Base-by-base conservation (phyloP, 2,113 vertebrate genomes). In the Oreochromis tanganicae region DNA sequence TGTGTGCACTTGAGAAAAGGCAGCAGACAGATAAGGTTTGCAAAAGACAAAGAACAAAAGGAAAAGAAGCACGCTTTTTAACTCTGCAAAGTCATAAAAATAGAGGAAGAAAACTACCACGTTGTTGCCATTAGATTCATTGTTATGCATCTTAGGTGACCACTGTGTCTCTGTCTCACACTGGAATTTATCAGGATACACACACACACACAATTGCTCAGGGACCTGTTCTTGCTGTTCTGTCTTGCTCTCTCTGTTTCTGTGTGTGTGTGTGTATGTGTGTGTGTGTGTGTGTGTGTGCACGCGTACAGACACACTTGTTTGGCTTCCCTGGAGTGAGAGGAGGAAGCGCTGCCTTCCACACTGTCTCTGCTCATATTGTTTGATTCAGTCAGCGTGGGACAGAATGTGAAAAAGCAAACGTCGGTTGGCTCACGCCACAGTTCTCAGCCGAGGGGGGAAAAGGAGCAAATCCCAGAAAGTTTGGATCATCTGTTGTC, bases 341-440 rank as follows among this genome's bases (percentile, higher is more conserved):
- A 32, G 75, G 48, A 32, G 66, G 21, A 43, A 61, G 68, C 8
- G 9, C 61, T 46, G 16, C 71, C 83, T 88, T 81, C 82, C 84
- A 82, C 57, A 41, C 81, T 38, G 80, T 85, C 81, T 92, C 46
- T 32, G 63, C 81, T 87, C 84, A 88, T 88, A 80, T 84, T 80
- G 57, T 41, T 66, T 34, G 87, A 81, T 29, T 80, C 86, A 59
- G 78, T 88, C 84, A 75, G 86, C 8, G 9, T 48, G n/a, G 19
- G 68, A 61, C 61, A 84, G 34, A 36, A 38, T 75, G 83, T 57
- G 52, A 59, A 86, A 73, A 57, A 55, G 6, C 79, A 83, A 90
- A 84, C 66, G 36, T 36, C 1, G 48, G 50, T 75, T 88, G 52
- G 56, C 48, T 91, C 55, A 14, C 50, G 16, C 56, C 17, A 75